These are phyloP conservation scores for Ophraella communa DNA, from an alignment of 2,888 invertebrate genomes.

Conservation along the genomic window DNA sequence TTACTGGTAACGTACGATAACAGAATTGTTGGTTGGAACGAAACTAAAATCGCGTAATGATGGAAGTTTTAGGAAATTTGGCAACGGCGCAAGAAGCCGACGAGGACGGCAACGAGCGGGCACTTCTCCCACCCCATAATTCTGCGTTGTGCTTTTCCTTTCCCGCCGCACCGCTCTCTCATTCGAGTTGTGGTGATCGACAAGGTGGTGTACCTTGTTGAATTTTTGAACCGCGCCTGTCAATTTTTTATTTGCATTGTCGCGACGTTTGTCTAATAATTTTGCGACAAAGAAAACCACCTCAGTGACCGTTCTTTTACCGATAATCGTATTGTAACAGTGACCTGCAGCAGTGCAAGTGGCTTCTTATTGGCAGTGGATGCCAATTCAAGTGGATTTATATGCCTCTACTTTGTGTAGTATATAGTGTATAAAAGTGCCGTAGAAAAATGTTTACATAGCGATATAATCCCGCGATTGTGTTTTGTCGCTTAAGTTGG, in stretches of 20 bases:
- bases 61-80: slow-evolving; percentile 4
- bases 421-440: slow-evolving; percentile 32
- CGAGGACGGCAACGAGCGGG: slow-evolving; percentile 35
- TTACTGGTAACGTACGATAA: no score
- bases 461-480: slow-evolving; percentile 49
- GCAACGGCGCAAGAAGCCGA: slow-evolving; percentile 21
- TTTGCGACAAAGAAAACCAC: slow-evolving; percentile 28
- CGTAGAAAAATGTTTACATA: slow-evolving; percentile 47
- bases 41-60: not conserved
- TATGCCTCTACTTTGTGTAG: slow-evolving; percentile 27
- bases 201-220: slow-evolving; percentile 21
- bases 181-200: slow-evolving; percentile 48
- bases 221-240: slow-evolving; percentile 39
- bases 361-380: slow-evolving; percentile 17
- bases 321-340: not conserved
- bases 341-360: slow-evolving; percentile 19
- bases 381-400: slow-evolving; percentile 37
- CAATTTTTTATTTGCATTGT: slow-evolving; percentile 36
- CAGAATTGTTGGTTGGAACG: no score
- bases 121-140: slow-evolving; percentile 41
- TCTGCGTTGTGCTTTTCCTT: slow-evolving; percentile 47
- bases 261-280: slow-evolving; percentile 25
- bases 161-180: slow-evolving; percentile 48
- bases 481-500: slow-evolving; percentile 37
- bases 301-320: not conserved